phyloP scores from a whole-genome alignment of 2,797 vertebrate species.

The Cryptoblepharus egeriae region DNA sequence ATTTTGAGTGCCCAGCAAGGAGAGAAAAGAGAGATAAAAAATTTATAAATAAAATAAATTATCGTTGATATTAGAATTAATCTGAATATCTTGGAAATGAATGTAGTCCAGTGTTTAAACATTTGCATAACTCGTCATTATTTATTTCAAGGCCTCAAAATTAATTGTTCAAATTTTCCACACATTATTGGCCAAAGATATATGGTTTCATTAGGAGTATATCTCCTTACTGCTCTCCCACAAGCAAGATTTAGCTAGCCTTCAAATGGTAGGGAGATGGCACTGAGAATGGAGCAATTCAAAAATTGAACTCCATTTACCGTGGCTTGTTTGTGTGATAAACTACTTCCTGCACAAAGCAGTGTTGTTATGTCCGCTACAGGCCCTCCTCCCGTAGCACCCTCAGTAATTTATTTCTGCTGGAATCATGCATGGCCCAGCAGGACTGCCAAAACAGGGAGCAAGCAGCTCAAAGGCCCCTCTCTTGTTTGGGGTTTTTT shows the following conservation, averaged over 20 bases:
- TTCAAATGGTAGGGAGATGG: not conserved
- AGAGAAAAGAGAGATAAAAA: no score
- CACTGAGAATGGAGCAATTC: not conserved
- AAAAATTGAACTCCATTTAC: not conserved
- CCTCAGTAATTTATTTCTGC: slow-evolving; percentile 25
- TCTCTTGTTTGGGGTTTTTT: not conserved
- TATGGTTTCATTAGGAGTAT: not conserved
- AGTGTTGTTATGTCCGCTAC: not conserved
- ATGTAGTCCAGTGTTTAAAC: not conserved
- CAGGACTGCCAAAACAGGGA: not conserved
- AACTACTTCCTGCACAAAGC: slow-evolving; percentile 26
- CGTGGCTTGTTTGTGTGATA: not conserved
- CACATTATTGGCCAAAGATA: not conserved
- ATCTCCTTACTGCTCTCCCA: not conserved
- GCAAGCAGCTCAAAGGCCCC: slow-evolving; percentile 16
- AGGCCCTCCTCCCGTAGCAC: slow-evolving; percentile 6
- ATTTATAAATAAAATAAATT: no score
- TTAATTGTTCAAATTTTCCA: not conserved
- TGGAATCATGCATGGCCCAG: not conserved
- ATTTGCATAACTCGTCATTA: not conserved
- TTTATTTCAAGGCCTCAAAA: not conserved
- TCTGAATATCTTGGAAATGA: not conserved
- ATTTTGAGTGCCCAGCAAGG: no score
- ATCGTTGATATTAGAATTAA: no score
- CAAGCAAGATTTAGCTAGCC: not conserved